These are phyloP conservation scores for Teleogryllus oceanicus DNA, from an alignment of 2,888 invertebrate genomes.

Conservation along the genomic window DNA sequence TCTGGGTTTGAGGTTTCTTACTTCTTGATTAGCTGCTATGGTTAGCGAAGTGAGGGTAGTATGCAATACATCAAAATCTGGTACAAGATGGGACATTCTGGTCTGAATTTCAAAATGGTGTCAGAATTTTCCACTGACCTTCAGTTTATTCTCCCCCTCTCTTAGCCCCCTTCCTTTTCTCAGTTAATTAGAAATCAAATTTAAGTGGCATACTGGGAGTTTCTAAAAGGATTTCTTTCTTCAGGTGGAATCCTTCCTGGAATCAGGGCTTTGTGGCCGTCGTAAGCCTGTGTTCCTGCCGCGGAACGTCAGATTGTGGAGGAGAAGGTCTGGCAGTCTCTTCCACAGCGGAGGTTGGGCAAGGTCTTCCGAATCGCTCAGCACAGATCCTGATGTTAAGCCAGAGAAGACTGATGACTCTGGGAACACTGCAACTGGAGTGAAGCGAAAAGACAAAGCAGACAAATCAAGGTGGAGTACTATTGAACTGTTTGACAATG, in stretches of 20 bases:
- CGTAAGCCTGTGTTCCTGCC: conserved; percentile 62
- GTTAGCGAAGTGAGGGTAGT: too few relatives aligned
- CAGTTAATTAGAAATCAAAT: too few relatives aligned
- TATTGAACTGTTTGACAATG: background rate
- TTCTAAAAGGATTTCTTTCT: conserved; percentile 7
- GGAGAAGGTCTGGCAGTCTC: conserved; percentile 42
- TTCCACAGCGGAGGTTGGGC: conserved; percentile 36
- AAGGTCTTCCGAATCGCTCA: background rate
- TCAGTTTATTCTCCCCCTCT: too few relatives aligned
- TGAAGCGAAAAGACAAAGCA: conserved; percentile 11
- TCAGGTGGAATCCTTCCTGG: background rate
- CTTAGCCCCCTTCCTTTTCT: too few relatives aligned
- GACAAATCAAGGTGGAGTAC: conserved; percentile 9
- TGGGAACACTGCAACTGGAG: background rate
- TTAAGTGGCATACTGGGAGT: background rate
- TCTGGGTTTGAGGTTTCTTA: too few relatives aligned
- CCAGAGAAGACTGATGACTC: conserved; percentile 20
- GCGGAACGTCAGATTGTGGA: conserved; percentile 56
- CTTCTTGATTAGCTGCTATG: too few relatives aligned
- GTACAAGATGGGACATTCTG: too few relatives aligned
- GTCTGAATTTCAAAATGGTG: too few relatives aligned
- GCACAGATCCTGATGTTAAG: conserved; percentile 18
- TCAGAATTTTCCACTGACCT: too few relatives aligned
- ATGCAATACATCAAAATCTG: too few relatives aligned
- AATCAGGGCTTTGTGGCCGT: conserved; percentile 35